Percentiles rank a stretch among this genome's conserved stretches.
These are phyloP conservation scores for Momotus momota DNA, from an alignment of 2,797 vertebrate species.

Conservation along the genomic window DNA sequence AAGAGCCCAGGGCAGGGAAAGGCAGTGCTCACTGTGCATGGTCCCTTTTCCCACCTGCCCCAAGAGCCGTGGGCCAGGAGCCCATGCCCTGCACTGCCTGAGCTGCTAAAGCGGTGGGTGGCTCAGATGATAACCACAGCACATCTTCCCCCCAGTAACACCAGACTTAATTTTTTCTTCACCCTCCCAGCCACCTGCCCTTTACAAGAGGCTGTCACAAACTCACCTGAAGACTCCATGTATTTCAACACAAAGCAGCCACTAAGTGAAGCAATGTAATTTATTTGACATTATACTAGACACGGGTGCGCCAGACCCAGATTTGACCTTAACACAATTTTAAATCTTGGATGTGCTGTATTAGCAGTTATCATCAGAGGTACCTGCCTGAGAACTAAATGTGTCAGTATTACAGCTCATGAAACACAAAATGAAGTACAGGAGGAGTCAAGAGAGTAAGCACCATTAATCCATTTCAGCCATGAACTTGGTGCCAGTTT, in stretches of 20 bases:
- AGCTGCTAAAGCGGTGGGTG: accelerated
- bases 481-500: not conserved
- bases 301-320: not conserved
- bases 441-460: not conserved
- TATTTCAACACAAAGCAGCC: slow-evolving; percentile 58
- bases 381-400: not conserved
- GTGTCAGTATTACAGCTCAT: not conserved
- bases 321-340: slow-evolving; percentile 44
- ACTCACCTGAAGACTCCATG: not conserved
- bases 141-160: not conserved
- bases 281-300: slow-evolving; percentile 60
- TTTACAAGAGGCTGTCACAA: not conserved
- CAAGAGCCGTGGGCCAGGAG: accelerated
- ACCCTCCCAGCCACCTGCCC: not conserved
- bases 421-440: not conserved
- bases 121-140: not conserved
- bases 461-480: not conserved
- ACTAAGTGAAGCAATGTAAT: slow-evolving; percentile 43
- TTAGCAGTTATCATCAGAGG: not conserved
- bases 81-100: accelerated
- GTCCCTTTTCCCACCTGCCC: accelerated
- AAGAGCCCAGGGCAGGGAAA: not conserved
- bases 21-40: accelerated
- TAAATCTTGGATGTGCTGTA: not conserved
- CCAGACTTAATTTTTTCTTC: not conserved